Base-by-base conservation (phyloP, 1,140 invertebrate genomes). In the Physella acuta region DNA sequence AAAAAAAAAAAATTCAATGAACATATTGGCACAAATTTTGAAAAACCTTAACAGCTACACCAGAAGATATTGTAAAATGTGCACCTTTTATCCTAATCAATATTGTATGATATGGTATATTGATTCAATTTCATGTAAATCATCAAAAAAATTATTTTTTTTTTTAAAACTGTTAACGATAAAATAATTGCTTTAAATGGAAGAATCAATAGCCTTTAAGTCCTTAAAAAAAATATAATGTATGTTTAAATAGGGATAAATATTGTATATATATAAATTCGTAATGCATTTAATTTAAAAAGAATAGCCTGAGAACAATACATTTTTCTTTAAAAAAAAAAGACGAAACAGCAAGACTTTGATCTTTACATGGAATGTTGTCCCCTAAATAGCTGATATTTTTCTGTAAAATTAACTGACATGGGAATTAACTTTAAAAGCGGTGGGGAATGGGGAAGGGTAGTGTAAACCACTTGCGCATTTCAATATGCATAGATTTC, bases 301-400 rank as follows among this genome's bases (percentile, higher is more conserved):
- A 44, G 8, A 44, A 44, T 44, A 37, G 60, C 60, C 60, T 62
- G 60, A 62, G 60, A 62, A 62, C 2, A 62, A 34, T 62, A 53
- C 31, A 58, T 1, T 16, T 58, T 14, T 34, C 16, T 31, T 24
- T 33, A 37, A 65, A 49, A 24, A 24, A 52, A 30, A 52, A 52
- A 53, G 1, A 58, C 24, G n/a, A n/a, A n/a, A n/a, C n/a, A 33
- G 3, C 33, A 49, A 37, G 20, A 31, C 28, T 66, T 51, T 59
- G 37, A 59, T 68, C 56, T 59, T 60, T 59, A 68, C 66, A 68
- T 68, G 66, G 66, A 68, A 68, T 68, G 66, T 68, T 49, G 3
- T 34, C 56, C 64, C 64, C 64, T 66, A 33, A 28, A 17, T 1
- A 16, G 34, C 26, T 24, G 30, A 24, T 28, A 16, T 49, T 11